Conservation (phyloP, 2,888 invertebrate species). For the Dexiosoma caninum region DNA sequence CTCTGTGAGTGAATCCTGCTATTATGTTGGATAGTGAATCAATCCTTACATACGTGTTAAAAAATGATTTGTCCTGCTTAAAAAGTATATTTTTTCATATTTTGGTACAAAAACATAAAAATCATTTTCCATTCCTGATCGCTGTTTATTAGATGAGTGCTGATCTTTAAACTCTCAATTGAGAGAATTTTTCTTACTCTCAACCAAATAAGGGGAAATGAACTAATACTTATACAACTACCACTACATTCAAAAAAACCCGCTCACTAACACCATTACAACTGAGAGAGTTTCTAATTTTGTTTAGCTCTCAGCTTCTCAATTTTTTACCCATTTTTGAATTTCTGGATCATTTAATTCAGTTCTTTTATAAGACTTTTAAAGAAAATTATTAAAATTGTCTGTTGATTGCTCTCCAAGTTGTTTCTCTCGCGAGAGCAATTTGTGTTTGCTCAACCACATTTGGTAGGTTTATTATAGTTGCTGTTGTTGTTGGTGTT, state of each 20-base stretch:
- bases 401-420: neutral
- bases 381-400: neutral
- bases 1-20: too few species aligned
- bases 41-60: constrained; percentile 6
- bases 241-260: neutral
- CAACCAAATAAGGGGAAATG: constrained; percentile 48
- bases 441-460: neutral
- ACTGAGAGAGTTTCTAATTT: neutral
- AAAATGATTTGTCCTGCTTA: too few species aligned
- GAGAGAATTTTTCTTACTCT: neutral
- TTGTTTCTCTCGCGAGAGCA: too few species aligned
- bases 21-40: too few species aligned
- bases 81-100: too few species aligned
- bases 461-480: constrained; percentile 1
- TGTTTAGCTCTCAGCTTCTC: neutral
- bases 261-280: constrained; percentile 31
- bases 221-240: constrained; percentile 32
- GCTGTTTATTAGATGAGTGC: too few species aligned
- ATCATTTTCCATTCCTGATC: too few species aligned
- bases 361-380: neutral
- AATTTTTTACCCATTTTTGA: neutral
- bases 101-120: too few species aligned
- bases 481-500: neutral
- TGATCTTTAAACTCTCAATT: constrained; percentile 23
- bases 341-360: neutral